Percentiles rank a stretch among this genome's conserved stretches.
These are phyloP conservation scores for Tryphoninae sp. DNA, from an alignment of 2,888 invertebrate species.

Conservation along the genomic window DNA sequence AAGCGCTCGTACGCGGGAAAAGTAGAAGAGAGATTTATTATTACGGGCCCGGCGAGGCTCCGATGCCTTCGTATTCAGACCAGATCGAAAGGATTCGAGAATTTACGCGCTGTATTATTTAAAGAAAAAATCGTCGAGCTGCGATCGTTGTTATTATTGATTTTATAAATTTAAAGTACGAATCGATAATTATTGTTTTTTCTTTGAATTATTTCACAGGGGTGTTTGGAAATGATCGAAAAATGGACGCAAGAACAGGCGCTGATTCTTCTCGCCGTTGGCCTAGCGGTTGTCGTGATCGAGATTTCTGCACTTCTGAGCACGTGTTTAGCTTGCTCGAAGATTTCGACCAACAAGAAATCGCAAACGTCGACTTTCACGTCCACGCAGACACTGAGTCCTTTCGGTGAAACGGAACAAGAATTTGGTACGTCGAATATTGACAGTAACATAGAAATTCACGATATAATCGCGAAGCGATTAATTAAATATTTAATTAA, in stretches of 20 bases:
- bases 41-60: conserved; percentile 33
- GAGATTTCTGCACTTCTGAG: conserved; percentile 88
- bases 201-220: conserved; percentile 80
- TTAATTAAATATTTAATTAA: neutral
- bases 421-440: conserved; percentile 73
- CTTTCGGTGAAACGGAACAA: conserved; percentile 76
- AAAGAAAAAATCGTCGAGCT: conserved; percentile 28
- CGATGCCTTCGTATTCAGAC: conserved; percentile 54
- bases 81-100: conserved; percentile 43
- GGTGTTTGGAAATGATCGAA: conserved; percentile 87
- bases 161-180: neutral
- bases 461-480: neutral
- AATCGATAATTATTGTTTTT: conserved; percentile 40
- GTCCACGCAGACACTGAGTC: conserved; percentile 78
- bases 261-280: conserved; percentile 85
- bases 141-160: neutral
- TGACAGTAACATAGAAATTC: neutral
- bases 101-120: neutral
- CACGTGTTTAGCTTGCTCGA: conserved; percentile 88
- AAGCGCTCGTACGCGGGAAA: neutral
- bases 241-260: conserved; percentile 91
- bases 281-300: conserved; percentile 87
- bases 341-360: conserved; percentile 83
- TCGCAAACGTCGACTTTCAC: conserved; percentile 77
- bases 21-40: conserved; percentile 32